These are phyloP conservation scores for Dipodomys ordii DNA, from an alignment of 2,113 vertebrate genomes.

Conservation along the genomic window DNA sequence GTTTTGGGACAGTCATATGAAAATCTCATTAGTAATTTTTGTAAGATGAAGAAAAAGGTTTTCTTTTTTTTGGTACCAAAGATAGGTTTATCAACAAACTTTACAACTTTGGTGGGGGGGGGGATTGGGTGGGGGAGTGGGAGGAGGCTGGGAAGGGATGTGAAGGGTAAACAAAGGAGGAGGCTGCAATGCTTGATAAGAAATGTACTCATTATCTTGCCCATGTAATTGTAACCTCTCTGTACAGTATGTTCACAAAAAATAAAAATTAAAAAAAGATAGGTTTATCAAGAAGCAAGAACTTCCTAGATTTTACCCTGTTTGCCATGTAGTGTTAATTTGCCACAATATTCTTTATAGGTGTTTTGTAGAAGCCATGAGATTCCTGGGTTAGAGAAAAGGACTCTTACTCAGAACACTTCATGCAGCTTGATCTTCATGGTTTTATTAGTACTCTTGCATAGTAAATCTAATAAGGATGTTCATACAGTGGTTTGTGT, in stretches of 20 bases:
- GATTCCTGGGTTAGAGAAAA: not conserved
- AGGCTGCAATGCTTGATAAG: no score
- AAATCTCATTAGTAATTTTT: not conserved
- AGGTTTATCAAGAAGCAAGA: constrained; percentile 5
- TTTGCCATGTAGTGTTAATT: not conserved
- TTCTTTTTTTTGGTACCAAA: not conserved
- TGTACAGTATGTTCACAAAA: no score
- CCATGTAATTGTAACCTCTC: no score
- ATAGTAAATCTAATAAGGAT: not conserved
- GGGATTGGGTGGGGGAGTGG: no score
- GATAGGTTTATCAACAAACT: not conserved
- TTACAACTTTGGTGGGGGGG: no score
- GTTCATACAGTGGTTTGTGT: not conserved
- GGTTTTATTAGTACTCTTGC: not conserved
- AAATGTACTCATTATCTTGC: no score
- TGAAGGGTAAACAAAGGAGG: no score
- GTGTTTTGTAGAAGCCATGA: not conserved
- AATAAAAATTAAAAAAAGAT: not conserved
- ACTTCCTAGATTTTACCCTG: not conserved
- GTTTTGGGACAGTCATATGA: constrained; percentile 24
- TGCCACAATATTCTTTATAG: not conserved
- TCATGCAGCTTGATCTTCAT: not conserved
- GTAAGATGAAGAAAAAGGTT: not conserved
- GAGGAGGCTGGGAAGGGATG: no score
- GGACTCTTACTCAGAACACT: not conserved